Evolutionary conservation across 2,797 vertebrate species (phyloP), one percentile per base, ranked within the genome.

Genomic region (Ispidina lecontei): DNA sequence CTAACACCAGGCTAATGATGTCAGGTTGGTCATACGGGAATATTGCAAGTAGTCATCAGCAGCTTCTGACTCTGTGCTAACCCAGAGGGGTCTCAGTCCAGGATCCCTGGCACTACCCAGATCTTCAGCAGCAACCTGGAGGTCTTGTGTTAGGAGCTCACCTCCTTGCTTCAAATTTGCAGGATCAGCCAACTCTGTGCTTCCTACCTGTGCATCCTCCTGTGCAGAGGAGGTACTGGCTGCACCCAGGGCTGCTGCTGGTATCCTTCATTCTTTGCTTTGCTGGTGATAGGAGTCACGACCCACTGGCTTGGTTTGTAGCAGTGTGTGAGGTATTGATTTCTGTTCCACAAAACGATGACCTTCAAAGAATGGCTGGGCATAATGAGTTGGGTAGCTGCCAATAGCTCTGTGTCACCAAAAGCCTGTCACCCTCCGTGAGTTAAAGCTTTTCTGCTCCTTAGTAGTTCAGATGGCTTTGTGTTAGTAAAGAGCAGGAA

Each of bases 321-420:
- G 65, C 51, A 3, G 56, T 4, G 35, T 6, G 12, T 64, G 64
- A 39, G 43, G 39, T 89, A 70, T 91, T 77, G 73, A 86, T 93
- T 88, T 69, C 76, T 55, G 64, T 70, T 76, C 70, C 71, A 59
- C 55, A 51, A 28, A 59, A 55, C 0, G 21, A 60, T 41, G 69
- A 63, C 74, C 84, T 91, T 91, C 89, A 87, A 92, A 95, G 73
- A 59, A 54, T 64, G 81, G 51, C 68, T 52, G 70, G 69, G 82
- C 72, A 85, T 77, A 93, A 93, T 64, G 84, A 91, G 64, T 49
- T 88, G 91, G 92, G 85, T 85, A 94, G 86, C 85, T 95, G 91
- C 93, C 75, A 87, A 39, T 6, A 20, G 55, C 59, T 87, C 82
- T 0, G 11, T 83, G 80, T 80, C 77, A 37, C 73, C 68, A 58